Evolutionary conservation across 2,113 vertebrate genomes (phyloP), one percentile per base, ranked within the genome.

Genomic region (Procavia capensis): DNA sequence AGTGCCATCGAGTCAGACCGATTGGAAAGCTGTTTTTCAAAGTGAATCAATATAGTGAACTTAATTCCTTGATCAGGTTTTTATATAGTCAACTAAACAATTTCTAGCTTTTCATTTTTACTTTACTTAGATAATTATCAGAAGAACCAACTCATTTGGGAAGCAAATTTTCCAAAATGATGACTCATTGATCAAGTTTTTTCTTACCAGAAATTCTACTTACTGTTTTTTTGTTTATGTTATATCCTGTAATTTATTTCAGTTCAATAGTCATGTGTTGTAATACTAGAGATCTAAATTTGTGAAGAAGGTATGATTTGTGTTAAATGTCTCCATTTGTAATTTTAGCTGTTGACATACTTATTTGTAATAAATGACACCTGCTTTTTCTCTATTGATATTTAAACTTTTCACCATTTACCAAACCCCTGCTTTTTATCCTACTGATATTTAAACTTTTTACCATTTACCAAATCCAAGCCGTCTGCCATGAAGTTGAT

Each of bases 1-100:
- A n/a, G n/a, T n/a, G n/a, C n/a, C n/a, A n/a, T n/a, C n/a, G n/a
- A n/a, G n/a, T n/a, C n/a, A n/a, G n/a, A n/a, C n/a, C n/a, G 36
- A 64, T 50, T 29, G 27, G 80, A 83, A 93, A 95, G 61, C 19
- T 74, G 19, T 63, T 95, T 91, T 93, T 59, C 63, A 93, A 45
- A 89, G 47, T 31, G 76, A 89, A 43, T 87, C 78, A 43, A 50
- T 50, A 10, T 6, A 50, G 47, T 50, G 47, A 50, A 50, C 13
- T 50, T 50, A 50, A 50, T 50, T 93, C 80, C 16, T 59, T 66
- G 50, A 74, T 16, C 22, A 76, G 5, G 82, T 57, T 95, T 90
- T 64, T 85, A 27, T 93, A 31, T 90, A 45, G 45, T 61, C 10
- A 63, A 9, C 25, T 57, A 70, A 75, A 70, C 3, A 45, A 31